Evolutionary conservation across 2,888 invertebrate species (phyloP), one percentile per base, ranked within the genome.

Genomic region (Amiota communis): DNA sequence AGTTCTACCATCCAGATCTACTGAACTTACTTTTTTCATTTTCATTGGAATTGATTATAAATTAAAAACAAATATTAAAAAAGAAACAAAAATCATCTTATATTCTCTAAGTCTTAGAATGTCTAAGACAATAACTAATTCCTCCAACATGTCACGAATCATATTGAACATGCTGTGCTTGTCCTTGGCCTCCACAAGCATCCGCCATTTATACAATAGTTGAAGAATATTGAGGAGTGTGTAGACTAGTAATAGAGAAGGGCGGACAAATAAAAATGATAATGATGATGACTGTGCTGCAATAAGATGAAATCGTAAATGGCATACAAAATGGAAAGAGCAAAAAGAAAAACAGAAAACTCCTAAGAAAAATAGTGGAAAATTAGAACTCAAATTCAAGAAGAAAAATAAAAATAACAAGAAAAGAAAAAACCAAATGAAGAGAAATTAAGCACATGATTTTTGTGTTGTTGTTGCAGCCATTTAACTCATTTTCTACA

Each of bases 401-500:
- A 72, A 75, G 75, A 23, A 69, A 76, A 68, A 77, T 80, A 76
- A 75, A 79, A 59, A 59, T 11, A 20, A 11, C 0, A 53, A 53
- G 15, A 53, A 53, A 12, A 10, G 10, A 53, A 53, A 13, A 53
- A 53, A 53, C n/a, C 1, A 53, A 13, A 13, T 15, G 15, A 15
- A 20, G 12, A 59, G 82, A 77, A 81, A 84, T 81, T 81, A 83
- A 83, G 82, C 80, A 84, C 81, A 81, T 83, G 51, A 47, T 84
- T 82, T 79, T 83, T 80, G 76, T 76, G 17, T 70, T 65, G 64
- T 57, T 36, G 17, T 23, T 64, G 80, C 77, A 73, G 81, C 72
- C 86, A 86, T 86, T 87, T 86, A 82, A 87, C 84, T 87, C 86
- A 87, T 87, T 86, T 87, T 85, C 87, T 86, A 87, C 87, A 87